Evolutionary conservation across 2,888 invertebrate genomes (phyloP).

Genomic region (Masnerella sp.): DNA sequence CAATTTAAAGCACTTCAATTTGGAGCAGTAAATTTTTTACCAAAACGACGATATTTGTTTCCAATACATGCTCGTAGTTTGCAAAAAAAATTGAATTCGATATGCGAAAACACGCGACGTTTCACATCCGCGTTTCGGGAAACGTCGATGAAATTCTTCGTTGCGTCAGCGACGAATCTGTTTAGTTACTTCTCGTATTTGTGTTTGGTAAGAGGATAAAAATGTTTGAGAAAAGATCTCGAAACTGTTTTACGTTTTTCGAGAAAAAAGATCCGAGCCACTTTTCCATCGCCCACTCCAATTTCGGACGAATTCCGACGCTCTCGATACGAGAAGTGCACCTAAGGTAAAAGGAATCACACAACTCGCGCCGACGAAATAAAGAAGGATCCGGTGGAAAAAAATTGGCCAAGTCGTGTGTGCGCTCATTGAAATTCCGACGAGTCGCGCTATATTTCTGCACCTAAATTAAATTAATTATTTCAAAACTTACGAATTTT

Average conservation of each 20-base stretch:
- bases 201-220: constrained; percentile 53
- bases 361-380: constrained; percentile 39
- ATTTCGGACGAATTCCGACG: constrained; percentile 46
- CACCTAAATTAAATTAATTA: constrained; percentile 39
- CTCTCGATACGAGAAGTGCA: constrained; percentile 58
- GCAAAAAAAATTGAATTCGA: neutral
- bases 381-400: constrained; percentile 18
- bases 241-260: constrained; percentile 55
- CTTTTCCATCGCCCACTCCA: constrained; percentile 48
- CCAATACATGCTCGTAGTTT: neutral
- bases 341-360: constrained; percentile 53
- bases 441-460: constrained; percentile 14
- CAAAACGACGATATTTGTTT: neutral
- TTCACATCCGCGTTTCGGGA: neutral
- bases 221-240: constrained; percentile 55
- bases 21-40: no score
- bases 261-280: constrained; percentile 49
- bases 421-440: constrained; percentile 33
- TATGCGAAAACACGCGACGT: constrained; percentile 1
- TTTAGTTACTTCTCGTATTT: constrained; percentile 47
- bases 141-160: constrained; percentile 18
- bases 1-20: no score
- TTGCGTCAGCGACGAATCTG: constrained; percentile 31
- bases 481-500: constrained; percentile 11
- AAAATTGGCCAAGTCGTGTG: constrained; percentile 14